Evolutionary conservation across 2,888 invertebrate species (phyloP).

Genomic region (Dryomyza anilis): DNA sequence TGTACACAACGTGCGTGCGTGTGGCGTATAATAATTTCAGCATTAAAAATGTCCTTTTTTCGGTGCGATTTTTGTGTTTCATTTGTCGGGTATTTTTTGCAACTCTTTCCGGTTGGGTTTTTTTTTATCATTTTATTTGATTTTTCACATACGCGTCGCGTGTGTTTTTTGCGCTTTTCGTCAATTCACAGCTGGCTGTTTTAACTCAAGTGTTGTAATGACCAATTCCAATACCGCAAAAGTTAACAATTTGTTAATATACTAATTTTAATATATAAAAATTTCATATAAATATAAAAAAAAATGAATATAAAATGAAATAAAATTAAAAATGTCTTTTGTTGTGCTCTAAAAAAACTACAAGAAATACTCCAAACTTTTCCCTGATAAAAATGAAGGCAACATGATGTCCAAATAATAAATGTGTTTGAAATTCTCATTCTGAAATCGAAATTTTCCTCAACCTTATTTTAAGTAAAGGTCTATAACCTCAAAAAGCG

Average conservation of each 20-base stretch:
- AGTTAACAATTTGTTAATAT: not conserved
- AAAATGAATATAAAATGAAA: not conserved
- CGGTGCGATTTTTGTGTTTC: slow-evolving; percentile 31
- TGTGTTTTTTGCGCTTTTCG: not conserved
- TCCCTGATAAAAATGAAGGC: too few species aligned
- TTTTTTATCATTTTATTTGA: slow-evolving; percentile 28
- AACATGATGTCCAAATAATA: too few species aligned
- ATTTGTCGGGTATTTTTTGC: slow-evolving; percentile 32
- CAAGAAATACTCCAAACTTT: too few species aligned
- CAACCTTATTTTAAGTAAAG: too few species aligned
- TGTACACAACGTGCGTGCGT: slow-evolving; percentile 41
- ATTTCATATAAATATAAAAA: not conserved
- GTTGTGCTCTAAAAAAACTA: not conserved
- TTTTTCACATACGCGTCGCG: too few species aligned
- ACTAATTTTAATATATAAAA: not conserved
- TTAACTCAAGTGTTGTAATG: not conserved
- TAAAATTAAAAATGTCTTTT: not conserved
- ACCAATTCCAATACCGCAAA: not conserved
- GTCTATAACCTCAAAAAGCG: too few species aligned
- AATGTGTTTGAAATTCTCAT: too few species aligned
- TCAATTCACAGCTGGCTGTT: slow-evolving; percentile 6
- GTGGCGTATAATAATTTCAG: slow-evolving; percentile 43
- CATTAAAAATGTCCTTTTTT: slow-evolving; percentile 40
- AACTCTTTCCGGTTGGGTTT: slow-evolving; percentile 37
- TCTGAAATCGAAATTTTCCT: too few species aligned